Base-by-base conservation (phyloP, 2,797 vertebrate species). In the Knipowitschia caucasica region DNA sequence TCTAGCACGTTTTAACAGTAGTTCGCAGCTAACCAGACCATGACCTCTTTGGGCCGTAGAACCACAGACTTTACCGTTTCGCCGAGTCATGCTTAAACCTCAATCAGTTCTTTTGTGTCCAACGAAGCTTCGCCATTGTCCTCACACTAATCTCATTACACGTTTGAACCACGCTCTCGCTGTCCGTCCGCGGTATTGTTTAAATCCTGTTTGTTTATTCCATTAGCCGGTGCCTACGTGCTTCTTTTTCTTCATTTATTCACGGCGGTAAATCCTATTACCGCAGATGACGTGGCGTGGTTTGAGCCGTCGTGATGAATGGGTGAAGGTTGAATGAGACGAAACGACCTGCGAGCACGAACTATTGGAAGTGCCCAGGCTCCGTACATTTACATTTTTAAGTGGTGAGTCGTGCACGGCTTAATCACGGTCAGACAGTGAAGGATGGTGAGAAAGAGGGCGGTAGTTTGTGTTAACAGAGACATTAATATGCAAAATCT, bases 21-120 rank as follows among this genome's bases (percentile, higher is more conserved):
- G n/a, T 20, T 59, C 46, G 44, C 44, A 60, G 58, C 54, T 23
- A 7, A 52, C 56, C 63, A 69, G 73, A 71, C 72, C 57, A 69
- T 49, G 2, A 4, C 26, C 52, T 59, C 70, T 59, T 57, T 56
- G 64, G 73, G 52, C 29, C 39, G 52, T 0, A 21, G 25, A 21
- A n/a, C n/a, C 68, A 58, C 65, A 59, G 56, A 56, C 3, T 14
- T 38, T 58, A 65, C 44, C 34, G 46, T 64, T 44, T 58, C 70
- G 66, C 69, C 46, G 53, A 57, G 69, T 75, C 69, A 69, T 50
- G 46, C 38, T n/a, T 33, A 59, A 15, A 31, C 38, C 47, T 59
- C 5, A 24, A 46, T 29, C 40, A 46, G 53, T 71, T 51, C 3
- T 8, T 18, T 39, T 47, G 18, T 15, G 30, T 50, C 33, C 46